A percentile compares a stretch with the other conserved stretches of the same genome.
Conservation (phyloP, 2,113 vertebrate genomes). For the Pongo pygmaeus region DNA sequence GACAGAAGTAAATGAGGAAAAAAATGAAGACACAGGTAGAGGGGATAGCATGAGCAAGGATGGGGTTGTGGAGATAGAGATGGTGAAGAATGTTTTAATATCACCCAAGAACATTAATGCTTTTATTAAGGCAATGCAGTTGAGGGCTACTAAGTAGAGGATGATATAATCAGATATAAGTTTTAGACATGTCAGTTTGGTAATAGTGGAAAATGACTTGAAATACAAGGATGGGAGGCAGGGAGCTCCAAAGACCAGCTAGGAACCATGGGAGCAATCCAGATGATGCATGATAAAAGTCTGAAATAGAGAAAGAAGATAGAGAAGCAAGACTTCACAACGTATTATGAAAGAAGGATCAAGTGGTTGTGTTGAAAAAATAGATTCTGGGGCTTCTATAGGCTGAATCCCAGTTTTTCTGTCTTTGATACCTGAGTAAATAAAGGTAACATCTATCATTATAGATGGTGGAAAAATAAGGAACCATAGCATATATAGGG, state of each 20-base stretch:
- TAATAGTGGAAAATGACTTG: not conserved
- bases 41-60: not conserved
- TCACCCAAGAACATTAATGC: not conserved
- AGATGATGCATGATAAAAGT: not conserved
- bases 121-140: not conserved
- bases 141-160: not conserved
- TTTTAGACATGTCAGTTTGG: conserved; percentile 6
- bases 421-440: not conserved
- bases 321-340: not conserved
- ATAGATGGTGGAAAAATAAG: not conserved
- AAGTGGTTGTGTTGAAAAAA: not conserved
- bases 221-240: not conserved
- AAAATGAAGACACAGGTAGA: not conserved
- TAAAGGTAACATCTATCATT: not conserved
- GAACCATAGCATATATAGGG: not conserved
- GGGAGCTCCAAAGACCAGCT: not conserved
- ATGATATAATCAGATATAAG: not conserved
- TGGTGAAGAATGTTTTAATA: not conserved
- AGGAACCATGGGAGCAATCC: not conserved
- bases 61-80: not conserved
- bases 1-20: not conserved
- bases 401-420: not conserved
- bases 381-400: not conserved
- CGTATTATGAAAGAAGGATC: not conserved
- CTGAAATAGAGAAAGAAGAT: not conserved